Evolutionary conservation across 2,113 vertebrate genomes (phyloP).

Genomic region (Rhodinocichla rosea): DNA sequence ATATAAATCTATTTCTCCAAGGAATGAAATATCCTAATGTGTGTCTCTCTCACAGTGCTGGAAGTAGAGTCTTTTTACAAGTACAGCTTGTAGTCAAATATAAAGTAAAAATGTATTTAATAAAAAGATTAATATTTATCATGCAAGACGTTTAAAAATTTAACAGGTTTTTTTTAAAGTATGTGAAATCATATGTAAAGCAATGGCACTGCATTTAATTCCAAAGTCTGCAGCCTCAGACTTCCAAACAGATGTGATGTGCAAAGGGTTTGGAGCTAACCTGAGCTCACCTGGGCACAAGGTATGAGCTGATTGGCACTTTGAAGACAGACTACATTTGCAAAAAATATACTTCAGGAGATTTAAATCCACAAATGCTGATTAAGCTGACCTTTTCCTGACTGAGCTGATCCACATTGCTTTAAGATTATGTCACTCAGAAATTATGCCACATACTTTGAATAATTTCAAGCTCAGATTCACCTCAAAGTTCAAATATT

Average conservation of each 20-base stretch:
- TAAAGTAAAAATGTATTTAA: background rate
- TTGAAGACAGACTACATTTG: background rate
- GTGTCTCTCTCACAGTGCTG: background rate
- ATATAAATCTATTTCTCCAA: conserved; percentile 7
- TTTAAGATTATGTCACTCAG: background rate
- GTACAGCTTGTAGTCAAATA: background rate
- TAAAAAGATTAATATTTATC: background rate
- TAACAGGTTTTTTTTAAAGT: background rate
- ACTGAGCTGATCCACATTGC: background rate
- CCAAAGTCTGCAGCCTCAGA: background rate
- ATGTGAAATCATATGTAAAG: background rate
- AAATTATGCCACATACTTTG: background rate
- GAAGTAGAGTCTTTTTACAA: background rate
- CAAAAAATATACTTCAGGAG: background rate
- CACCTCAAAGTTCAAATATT: background rate
- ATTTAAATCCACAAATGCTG: background rate
- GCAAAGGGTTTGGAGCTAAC: background rate
- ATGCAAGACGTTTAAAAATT: background rate
- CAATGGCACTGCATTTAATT: background rate
- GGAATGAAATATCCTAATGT: background rate
- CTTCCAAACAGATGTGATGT: background rate
- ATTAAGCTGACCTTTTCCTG: background rate
- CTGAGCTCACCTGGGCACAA: background rate
- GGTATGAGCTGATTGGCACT: background rate
- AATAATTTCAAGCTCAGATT: background rate